These are phyloP conservation scores for Dimorphilus gyrociliatus DNA, from an alignment of 2,888 invertebrate genomes.

Conservation along the genomic window DNA sequence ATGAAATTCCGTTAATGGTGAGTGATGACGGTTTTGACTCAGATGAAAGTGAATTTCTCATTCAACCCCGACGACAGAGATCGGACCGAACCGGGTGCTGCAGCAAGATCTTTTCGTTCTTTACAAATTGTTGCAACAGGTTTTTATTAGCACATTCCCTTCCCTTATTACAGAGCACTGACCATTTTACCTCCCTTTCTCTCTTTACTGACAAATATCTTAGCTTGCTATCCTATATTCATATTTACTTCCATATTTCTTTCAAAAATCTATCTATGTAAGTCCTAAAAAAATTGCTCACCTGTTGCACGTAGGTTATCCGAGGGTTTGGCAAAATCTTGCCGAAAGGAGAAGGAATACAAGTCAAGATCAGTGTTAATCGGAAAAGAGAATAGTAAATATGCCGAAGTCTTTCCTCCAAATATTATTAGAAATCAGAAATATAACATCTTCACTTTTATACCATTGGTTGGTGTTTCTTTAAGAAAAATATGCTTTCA, in stretches of 20 bases:
- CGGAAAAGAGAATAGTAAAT: constrained; percentile 46
- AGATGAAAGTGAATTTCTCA: constrained; percentile 39
- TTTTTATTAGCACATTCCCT: background rate
- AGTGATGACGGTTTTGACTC: constrained; percentile 37
- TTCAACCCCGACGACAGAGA: constrained; percentile 27
- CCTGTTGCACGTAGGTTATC: constrained; percentile 6
- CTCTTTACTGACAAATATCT: too few species aligned
- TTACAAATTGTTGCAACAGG: too few species aligned
- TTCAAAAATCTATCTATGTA: background rate
- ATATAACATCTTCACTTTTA: constrained; percentile 57
- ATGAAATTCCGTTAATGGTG: constrained; percentile 34
- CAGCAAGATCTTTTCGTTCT: constrained; percentile 18
- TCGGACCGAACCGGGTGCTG: constrained; percentile 16
- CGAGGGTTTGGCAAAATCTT: constrained; percentile 7
- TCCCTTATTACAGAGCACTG: background rate
- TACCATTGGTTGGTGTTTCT: constrained; percentile 44
- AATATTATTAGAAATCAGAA: constrained; percentile 96
- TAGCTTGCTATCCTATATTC: too few species aligned
- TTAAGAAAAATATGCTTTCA: constrained; percentile 2
- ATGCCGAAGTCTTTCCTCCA: too few species aligned
- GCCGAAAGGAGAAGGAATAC: constrained; percentile 24
- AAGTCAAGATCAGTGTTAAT: constrained; percentile 34
- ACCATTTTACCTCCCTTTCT: too few species aligned
- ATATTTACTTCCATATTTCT: too few species aligned
- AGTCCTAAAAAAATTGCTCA: background rate